Conservation (phyloP, 1,140 invertebrate genomes). For the Magallana ariakensis region DNA sequence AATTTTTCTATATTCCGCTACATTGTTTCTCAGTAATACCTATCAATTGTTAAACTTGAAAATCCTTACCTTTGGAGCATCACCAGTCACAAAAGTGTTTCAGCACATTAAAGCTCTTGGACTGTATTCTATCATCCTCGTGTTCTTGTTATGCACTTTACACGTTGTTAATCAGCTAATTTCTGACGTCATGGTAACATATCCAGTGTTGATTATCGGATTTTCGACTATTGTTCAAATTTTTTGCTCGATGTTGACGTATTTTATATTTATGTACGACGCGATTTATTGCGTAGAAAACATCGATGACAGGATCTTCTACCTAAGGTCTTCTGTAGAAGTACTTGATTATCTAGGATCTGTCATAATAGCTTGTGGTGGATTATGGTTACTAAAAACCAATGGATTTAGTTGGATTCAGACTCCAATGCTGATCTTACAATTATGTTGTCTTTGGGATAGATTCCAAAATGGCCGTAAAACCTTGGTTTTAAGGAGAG, state of each 20-base stretch:
- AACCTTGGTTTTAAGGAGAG: constrained; percentile 93
- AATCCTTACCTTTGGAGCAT: constrained; percentile 2
- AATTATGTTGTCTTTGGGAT: not conserved
- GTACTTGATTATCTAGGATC: constrained; percentile 3
- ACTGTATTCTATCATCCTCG: not conserved
- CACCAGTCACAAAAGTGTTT: not conserved
- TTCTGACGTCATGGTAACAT: not conserved
- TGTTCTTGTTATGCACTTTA: not conserved
- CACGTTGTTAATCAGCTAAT: constrained; percentile 84
- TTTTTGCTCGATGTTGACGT: not conserved
- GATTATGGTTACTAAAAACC: not conserved
- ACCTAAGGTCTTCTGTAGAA: not conserved
- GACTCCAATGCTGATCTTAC: not conserved
- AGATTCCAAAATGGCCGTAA: constrained; percentile 88
- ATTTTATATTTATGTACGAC: not conserved
- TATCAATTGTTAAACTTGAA: not conserved
- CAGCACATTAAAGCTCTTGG: not conserved
- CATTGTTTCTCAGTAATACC: not conserved
- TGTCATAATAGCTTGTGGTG: not conserved
- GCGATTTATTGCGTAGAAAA: not conserved
- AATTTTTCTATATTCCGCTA: not conserved
- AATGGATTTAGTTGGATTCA: constrained; percentile 24
- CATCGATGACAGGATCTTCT: not conserved
- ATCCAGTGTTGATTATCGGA: not conserved
- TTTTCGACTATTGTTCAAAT: not conserved